Percentiles rank a stretch among this genome's conserved stretches.
phyloP scores from a whole-genome alignment of 2,888 invertebrate genomes.

The Trimorus sp. region DNA sequence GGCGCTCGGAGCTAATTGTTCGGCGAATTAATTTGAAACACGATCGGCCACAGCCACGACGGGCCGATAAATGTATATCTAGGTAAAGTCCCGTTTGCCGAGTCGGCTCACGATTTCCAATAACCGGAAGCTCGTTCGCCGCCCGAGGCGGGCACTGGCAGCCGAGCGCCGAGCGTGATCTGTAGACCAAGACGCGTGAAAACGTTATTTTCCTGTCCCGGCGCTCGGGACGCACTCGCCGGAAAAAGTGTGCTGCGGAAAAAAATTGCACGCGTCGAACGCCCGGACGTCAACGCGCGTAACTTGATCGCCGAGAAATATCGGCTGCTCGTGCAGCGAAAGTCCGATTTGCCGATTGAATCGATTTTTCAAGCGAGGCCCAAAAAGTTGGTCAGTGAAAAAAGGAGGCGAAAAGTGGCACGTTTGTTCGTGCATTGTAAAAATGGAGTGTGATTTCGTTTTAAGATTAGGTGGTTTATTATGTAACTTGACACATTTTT shows the following conservation, averaged over 20 bases:
- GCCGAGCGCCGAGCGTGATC: conserved; percentile 55
- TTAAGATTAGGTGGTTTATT: too few relatives aligned
- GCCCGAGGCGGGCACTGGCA: conserved; percentile 47
- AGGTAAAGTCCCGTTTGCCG: conserved; percentile 52
- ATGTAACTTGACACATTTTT: too few relatives aligned
- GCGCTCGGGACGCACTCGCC: conserved; percentile 45
- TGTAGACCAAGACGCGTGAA: conserved; percentile 63
- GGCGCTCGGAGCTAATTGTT: not conserved
- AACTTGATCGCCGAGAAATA: too few relatives aligned
- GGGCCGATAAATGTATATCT: conserved; percentile 55
- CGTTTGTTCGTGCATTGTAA: too few relatives aligned
- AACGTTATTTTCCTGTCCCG: conserved; percentile 46
- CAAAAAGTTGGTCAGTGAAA: too few relatives aligned
- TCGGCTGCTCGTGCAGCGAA: too few relatives aligned
- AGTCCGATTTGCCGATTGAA: too few relatives aligned
- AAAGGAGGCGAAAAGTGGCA: too few relatives aligned
- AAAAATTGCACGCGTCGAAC: too few relatives aligned
- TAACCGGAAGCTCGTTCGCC: conserved; percentile 68
- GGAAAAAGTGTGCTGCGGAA: conserved; percentile 5
- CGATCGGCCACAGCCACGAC: conserved; percentile 23
- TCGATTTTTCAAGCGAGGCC: too few relatives aligned
- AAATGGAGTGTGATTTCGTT: too few relatives aligned
- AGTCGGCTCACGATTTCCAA: conserved; percentile 71
- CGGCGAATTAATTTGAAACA: conserved; percentile 25
- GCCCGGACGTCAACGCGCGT: too few relatives aligned